Percentiles rank a stretch among this genome's conserved stretches.
phyloP scores from a whole-genome alignment of 2,113 vertebrate genomes.

The Zosterops japonicus region DNA sequence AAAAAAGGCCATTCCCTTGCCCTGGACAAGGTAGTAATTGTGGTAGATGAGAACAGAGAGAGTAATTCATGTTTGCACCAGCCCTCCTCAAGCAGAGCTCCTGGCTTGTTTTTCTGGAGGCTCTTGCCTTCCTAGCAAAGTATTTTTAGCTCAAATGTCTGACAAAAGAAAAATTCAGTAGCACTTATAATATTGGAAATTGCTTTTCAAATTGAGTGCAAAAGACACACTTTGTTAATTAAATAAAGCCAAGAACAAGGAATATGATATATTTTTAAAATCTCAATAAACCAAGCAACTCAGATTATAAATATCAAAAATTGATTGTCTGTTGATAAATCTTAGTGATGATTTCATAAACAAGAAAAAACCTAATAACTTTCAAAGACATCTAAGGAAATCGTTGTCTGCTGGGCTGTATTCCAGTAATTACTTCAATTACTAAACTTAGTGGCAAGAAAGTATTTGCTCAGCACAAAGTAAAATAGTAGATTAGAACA shows the following conservation, averaged over 20 bases:
- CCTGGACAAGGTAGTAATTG: not conserved
- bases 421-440: not conserved
- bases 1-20: not conserved
- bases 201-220: not conserved
- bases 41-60: not conserved
- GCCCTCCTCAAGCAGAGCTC: not conserved
- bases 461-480: constrained; percentile 32
- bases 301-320: not conserved
- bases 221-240: not conserved
- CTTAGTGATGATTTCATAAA: not conserved
- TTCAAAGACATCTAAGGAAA: not conserved
- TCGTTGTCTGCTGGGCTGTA: not conserved
- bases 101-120: not conserved
- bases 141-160: not conserved
- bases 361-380: not conserved
- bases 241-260: not conserved
- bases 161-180: not conserved
- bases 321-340: not conserved
- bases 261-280: not conserved
- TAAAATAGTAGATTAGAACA: constrained; percentile 17
- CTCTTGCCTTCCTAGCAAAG: not conserved
- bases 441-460: not conserved
- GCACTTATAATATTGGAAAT: not conserved
- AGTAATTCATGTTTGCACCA: not conserved
- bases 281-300: not conserved